Evolutionary conservation across 2,888 invertebrate genomes (phyloP).

Genomic region (Ernsta delagoae): DNA sequence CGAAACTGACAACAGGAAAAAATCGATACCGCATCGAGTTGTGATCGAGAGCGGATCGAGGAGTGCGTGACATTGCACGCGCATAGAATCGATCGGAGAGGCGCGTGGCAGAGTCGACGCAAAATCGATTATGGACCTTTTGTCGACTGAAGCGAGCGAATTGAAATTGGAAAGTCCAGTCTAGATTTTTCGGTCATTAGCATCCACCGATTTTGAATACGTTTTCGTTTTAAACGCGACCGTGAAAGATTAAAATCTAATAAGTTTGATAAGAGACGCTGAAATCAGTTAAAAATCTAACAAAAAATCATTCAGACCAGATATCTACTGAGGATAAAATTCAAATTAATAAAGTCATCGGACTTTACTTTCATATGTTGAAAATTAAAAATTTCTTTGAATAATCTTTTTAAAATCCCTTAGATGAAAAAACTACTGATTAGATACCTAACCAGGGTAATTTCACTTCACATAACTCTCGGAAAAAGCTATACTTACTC

Average conservation of each 20-base stretch:
- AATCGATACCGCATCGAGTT: conserved; percentile 60
- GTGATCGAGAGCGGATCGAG: conserved; percentile 53
- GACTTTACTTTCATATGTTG: too few species aligned
- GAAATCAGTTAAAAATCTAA: neutral
- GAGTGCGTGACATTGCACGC: conserved; percentile 77
- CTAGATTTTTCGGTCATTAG: conserved; percentile 33
- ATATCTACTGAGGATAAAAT: too few species aligned
- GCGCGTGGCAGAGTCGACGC: conserved; percentile 63
- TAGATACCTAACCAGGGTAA: too few species aligned
- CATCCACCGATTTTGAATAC: conserved; percentile 25
- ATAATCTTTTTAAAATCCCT: too few species aligned
- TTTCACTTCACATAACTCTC: too few species aligned
- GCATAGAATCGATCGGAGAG: conserved; percentile 59
- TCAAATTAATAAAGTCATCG: too few species aligned
- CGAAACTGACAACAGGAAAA: conserved; percentile 56
- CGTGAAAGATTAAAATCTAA: conserved; percentile 8
- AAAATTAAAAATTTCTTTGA: too few species aligned
- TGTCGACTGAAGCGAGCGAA: conserved; percentile 13
- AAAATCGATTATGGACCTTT: conserved; percentile 60
- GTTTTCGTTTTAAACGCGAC: conserved; percentile 15
- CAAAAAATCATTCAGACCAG: too few species aligned
- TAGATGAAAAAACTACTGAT: too few species aligned
- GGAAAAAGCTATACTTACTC: too few species aligned
- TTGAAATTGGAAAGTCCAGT: conserved; percentile 27
- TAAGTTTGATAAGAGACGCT: neutral